Conservation (phyloP, 2,113 vertebrate species). For the Callocephalon fimbriatum region DNA sequence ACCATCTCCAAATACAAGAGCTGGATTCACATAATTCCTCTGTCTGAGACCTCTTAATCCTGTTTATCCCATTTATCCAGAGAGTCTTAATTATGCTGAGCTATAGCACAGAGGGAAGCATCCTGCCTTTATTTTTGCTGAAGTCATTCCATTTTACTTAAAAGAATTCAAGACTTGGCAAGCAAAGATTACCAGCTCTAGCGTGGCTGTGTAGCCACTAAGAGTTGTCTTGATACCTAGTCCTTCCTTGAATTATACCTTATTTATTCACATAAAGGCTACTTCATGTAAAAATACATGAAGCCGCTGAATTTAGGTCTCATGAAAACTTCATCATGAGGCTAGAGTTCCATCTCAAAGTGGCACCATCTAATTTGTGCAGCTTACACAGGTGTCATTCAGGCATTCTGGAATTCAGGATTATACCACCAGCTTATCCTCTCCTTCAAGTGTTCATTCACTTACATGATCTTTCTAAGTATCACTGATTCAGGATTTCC, state of each 20-base stretch:
- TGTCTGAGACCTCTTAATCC: background rate
- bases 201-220: background rate
- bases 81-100: background rate
- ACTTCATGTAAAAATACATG: background rate
- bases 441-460: background rate
- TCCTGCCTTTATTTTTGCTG: background rate
- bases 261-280: background rate
- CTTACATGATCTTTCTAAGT: background rate
- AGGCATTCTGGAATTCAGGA: background rate
- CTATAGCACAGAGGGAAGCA: background rate
- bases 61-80: background rate
- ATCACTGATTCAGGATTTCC: background rate
- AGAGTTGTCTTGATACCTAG: background rate
- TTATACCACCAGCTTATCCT: background rate
- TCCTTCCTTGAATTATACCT: background rate
- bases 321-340: background rate
- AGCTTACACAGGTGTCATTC: background rate
- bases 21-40: background rate
- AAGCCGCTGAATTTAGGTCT: background rate
- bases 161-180: background rate
- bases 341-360: background rate
- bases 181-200: background rate
- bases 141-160: background rate
- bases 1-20: background rate
- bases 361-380: fast-evolving